Evolutionary conservation across 2,797 vertebrate species (phyloP).

Genomic region (Nyctalus aviator): DNA sequence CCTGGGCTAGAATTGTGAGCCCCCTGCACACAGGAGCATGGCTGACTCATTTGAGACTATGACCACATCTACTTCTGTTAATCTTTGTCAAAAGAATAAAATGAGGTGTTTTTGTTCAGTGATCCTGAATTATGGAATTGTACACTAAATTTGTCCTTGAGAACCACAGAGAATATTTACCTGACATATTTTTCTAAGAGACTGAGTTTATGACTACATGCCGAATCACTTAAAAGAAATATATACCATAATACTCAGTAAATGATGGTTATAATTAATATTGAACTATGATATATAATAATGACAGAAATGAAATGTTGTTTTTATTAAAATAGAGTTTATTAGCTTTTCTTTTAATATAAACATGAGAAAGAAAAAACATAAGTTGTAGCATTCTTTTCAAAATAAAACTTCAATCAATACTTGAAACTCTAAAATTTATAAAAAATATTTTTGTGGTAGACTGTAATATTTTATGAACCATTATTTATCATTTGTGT

Average conservation of each 20-base stretch:
- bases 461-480: slow-evolving; percentile 78
- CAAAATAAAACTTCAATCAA: slow-evolving; percentile 87
- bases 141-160: neutral
- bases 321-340: slow-evolving; percentile 92
- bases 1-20: neutral
- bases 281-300: neutral
- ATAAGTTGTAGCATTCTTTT: slow-evolving; percentile 88
- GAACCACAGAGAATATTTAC: neutral
- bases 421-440: slow-evolving; percentile 86
- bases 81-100: neutral
- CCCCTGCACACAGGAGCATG: too few relatives aligned
- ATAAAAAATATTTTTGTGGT: slow-evolving; percentile 78
- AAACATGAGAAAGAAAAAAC: slow-evolving; percentile 91
- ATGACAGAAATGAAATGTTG: slow-evolving; percentile 17
- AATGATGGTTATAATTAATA: neutral
- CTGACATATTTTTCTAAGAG: neutral
- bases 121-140: neutral
- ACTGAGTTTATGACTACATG: neutral
- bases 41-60: neutral
- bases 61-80: neutral
- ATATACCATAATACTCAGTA: slow-evolving; percentile 15
- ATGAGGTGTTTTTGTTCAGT: neutral
- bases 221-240: neutral
- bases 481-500: slow-evolving; percentile 63
- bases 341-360: slow-evolving; percentile 91